Evolutionary conservation across 2,797 vertebrate genomes (phyloP), one percentile per base, ranked within the genome.

Genomic region (Platalea minor): DNA sequence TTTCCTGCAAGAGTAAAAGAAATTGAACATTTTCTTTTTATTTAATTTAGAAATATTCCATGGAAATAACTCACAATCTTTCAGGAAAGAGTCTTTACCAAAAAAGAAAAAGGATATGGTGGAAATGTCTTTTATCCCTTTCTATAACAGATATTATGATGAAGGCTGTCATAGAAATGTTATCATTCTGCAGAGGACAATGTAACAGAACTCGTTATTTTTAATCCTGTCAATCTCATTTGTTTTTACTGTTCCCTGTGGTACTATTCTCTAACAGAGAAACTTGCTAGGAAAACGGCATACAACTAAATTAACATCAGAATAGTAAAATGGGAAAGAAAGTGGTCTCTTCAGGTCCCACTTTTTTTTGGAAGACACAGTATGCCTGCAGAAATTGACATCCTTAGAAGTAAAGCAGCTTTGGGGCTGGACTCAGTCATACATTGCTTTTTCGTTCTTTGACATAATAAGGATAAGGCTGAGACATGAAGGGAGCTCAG

Each of bases 311-410:
- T 65, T 70, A 39, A 24, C 7, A 51, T n/a, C 33, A 59, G 29
- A 61, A 69, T 11, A 57, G 18, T 53, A 60, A 46, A 88, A 57
- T 10, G 25, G 11, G 14, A 56, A 56, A 56, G 23, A 64, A 68
- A 53, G 4, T 19, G 9, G 1, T 43, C 4, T 26, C 31, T 45
- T 33, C 19, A 31, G 18, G 8, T 48, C 17, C 5, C 3, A 2
- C 1, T 3, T n/a, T 41, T 23, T 31, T 64, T 57, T 45, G 9
- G 7, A 60, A 72, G 21, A 37, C 13, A 61, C 1, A 14, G 3
- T 43, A 24, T 64, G 9, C 15, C 57, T 74, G 17, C 20, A 89
- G 33, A 61, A 84, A 43, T 14, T 8, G 8, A 16, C 13, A 45
- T 60, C 19, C 77, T 70, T 25, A 61, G 28, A 76, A 14, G 7